These are phyloP conservation scores for Chrysina gloriosa DNA, from an alignment of 2,888 invertebrate species.

Conservation along the genomic window DNA sequence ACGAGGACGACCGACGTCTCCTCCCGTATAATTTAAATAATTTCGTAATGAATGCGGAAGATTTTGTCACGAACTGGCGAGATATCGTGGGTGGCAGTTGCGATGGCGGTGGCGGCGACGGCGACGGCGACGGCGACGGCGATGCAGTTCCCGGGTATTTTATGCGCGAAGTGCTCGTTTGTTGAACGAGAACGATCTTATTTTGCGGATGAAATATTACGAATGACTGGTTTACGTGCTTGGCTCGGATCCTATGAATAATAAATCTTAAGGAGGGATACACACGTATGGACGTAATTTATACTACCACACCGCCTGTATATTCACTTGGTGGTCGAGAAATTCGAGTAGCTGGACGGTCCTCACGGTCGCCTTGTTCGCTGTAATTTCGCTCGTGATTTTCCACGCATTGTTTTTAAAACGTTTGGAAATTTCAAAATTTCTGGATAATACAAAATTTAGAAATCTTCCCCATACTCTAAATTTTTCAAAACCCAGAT, in stretches of 20 bases:
- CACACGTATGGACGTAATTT: background rate
- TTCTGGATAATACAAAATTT: no score
- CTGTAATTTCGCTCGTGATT: no score
- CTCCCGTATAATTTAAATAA: conserved; percentile 30
- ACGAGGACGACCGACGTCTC: no score
- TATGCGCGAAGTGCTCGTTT: background rate
- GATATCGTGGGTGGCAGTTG: background rate
- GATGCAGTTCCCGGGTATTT: background rate
- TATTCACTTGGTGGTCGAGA: no score
- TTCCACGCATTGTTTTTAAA: no score
- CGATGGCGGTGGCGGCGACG: background rate
- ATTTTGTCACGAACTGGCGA: background rate
- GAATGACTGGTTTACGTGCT: conserved; percentile 14
- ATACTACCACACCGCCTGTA: background rate
- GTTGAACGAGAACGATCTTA: background rate
- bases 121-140: background rate
- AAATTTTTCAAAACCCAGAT: no score
- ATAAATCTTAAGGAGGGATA: background rate
- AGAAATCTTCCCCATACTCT: no score
- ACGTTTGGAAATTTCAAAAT: no score
- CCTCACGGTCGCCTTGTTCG: no score
- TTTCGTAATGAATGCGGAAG: conserved; percentile 10
- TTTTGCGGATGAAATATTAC: conserved; percentile 19
- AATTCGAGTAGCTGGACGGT: no score
- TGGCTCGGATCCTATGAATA: conserved; percentile 10